phyloP scores from a whole-genome alignment of 2,113 vertebrate genomes.

The Larimichthys crocea region DNA sequence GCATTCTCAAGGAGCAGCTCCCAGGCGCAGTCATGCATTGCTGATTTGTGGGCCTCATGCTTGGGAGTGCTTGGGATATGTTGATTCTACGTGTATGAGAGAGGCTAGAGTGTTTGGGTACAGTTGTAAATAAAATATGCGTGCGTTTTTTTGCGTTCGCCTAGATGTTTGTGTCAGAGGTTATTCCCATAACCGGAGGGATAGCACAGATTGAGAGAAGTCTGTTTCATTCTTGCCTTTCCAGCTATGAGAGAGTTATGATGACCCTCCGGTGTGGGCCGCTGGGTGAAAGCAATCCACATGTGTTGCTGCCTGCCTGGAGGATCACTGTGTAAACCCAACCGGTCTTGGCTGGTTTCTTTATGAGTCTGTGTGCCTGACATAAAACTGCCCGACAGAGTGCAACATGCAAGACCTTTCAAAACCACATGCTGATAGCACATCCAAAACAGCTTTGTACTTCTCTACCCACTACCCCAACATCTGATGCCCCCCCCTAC shows the following conservation, averaged over 20 bases:
- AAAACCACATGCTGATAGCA: constrained; percentile 72
- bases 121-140: constrained; percentile 62
- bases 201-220: constrained; percentile 20
- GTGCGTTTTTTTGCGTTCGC: constrained; percentile 25
- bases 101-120: constrained; percentile 48
- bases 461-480: not conserved
- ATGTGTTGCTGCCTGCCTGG: constrained; percentile 65
- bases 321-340: constrained; percentile 62
- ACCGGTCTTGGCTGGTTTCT: constrained; percentile 72
- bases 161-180: constrained; percentile 33
- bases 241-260: constrained; percentile 14
- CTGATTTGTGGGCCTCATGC: constrained; percentile 75
- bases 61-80: constrained; percentile 47
- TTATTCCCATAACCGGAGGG: constrained; percentile 33
- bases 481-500: not conserved
- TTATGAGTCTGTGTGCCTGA: constrained; percentile 75
- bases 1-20: constrained; percentile 71
- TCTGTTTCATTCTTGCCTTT: constrained; percentile 44
- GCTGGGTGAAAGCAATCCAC: constrained; percentile 50
- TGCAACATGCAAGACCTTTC: constrained; percentile 57
- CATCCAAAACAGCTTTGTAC: constrained; percentile 44
- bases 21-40: constrained; percentile 73
- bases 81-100: constrained; percentile 57
- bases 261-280: constrained; percentile 13
- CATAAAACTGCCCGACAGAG: constrained; percentile 70